phyloP scores from a whole-genome alignment of 2,888 invertebrate genomes.

The Neocrepidodera transversa region DNA sequence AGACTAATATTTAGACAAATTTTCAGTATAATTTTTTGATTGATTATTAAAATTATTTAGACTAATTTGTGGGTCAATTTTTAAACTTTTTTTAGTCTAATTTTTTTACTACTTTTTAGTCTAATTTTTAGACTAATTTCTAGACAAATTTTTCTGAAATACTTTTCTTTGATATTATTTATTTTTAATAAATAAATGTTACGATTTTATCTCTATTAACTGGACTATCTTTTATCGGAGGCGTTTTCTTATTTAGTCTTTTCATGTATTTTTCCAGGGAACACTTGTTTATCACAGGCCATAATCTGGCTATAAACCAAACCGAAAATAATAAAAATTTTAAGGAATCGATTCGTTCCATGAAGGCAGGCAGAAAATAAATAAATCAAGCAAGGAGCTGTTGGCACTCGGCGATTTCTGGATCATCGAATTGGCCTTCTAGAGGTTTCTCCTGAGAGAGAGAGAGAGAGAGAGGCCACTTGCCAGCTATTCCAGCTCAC shows the following conservation, averaged over 20 bases:
- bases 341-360: slow-evolving; percentile 45
- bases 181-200: no score
- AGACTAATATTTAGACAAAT: no score
- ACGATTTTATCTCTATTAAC: background rate
- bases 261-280: slow-evolving; percentile 31
- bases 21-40: no score
- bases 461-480: slow-evolving; percentile 37
- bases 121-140: no score
- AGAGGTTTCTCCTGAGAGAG: slow-evolving; percentile 28
- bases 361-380: slow-evolving; percentile 42
- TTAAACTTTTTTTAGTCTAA: no score
- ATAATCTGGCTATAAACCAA: slow-evolving; percentile 38
- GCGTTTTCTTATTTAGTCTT: slow-evolving; percentile 20
- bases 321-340: slow-evolving; percentile 44
- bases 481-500: slow-evolving; percentile 32
- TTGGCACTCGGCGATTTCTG: slow-evolving; percentile 35
- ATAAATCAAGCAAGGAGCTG: slow-evolving; percentile 42
- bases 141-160: no score
- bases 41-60: no score
- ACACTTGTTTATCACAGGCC: slow-evolving; percentile 41
- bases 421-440: slow-evolving; percentile 39
- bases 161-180: no score
- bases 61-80: no score
- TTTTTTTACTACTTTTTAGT: no score
- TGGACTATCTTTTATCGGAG: slow-evolving; percentile 7